Base-by-base conservation (phyloP, 2,888 invertebrate species). In the Microplitis manilae region DNA sequence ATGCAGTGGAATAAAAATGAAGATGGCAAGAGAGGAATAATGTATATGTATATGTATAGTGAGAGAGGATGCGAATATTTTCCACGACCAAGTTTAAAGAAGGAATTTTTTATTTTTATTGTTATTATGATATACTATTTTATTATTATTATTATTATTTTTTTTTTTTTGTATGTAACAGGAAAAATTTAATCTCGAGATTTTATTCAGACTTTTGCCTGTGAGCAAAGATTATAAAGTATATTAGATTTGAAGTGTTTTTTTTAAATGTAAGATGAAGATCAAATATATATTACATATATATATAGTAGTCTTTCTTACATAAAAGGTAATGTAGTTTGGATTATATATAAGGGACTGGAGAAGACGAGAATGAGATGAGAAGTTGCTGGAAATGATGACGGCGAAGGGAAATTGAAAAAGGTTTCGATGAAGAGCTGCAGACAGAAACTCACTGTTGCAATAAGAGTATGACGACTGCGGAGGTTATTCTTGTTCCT, bases 361-460 rank as follows among this genome's bases (percentile, higher is more conserved):
- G 13, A 50, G 8, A 50, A 50, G 50, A 50, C 50, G 50, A 50
- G 50, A 50, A 50, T 13, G 9, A 68, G 38, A 40, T 68, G 39
- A 13, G n/a, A 40, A 7, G 39, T 68, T 39, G 65, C 50, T 67
- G 20, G 61, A 65, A 59, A 40, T 73, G 41, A 38, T 65, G 50
- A 65, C n/a, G 67, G 61, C 62, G 41, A 70, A 64, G 77, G 77
- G 73, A 77, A 77, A 77, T 77, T 73, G 77, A 77, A 77, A 73
- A 73, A 74, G 69, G 64, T 77, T 77, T 74, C 61, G 40, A 13
- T 50, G 50, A 50, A 50, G 50, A 50, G 50, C 13, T 50, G 13
- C 50, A 50, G 50, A 50, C 50, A 13, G 50, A 50, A 50, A 8
- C 13, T 50, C 50, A 13, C 8, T 8, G 50, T 50, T 13, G 50